Percentiles rank a stretch among this genome's conserved stretches.
Conservation (phyloP, 1,140 invertebrate genomes). For the Muscidifurax raptorellus region DNA sequence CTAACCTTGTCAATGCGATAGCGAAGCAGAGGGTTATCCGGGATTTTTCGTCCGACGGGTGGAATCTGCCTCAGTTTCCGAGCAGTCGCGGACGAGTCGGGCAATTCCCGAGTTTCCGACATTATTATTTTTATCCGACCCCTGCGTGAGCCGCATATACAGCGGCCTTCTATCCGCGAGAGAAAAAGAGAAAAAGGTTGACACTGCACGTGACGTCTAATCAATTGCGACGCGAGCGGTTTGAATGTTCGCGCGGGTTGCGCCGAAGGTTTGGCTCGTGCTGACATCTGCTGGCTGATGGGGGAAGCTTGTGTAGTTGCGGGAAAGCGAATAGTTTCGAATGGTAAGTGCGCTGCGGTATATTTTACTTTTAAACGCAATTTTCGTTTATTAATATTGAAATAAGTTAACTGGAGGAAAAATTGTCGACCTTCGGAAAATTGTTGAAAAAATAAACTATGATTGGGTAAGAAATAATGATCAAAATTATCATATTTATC, state of each 20-base stretch:
- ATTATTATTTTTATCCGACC: neutral
- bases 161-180: neutral
- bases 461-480: no score
- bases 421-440: no score
- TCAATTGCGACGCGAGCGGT: neutral
- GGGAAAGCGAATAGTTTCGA: neutral
- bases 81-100: neutral
- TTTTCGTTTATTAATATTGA: no score
- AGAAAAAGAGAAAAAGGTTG: neutral
- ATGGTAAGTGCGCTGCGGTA: neutral
- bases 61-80: neutral
- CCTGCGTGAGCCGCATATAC: neutral
- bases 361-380: no score
- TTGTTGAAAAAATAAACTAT: no score
- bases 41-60: neutral
- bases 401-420: no score
- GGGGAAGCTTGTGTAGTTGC: neutral
- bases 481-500: no score
- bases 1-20: constrained; percentile 27
- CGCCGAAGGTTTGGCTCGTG: neutral
- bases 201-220: neutral
- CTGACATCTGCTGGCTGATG: neutral
- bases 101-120: neutral
- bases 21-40: neutral
- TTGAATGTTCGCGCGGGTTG: neutral